Percentiles rank a stretch among this genome's conserved stretches.
phyloP scores from a whole-genome alignment of 1,140 invertebrate species.

The Procambarus virginalis region DNA sequence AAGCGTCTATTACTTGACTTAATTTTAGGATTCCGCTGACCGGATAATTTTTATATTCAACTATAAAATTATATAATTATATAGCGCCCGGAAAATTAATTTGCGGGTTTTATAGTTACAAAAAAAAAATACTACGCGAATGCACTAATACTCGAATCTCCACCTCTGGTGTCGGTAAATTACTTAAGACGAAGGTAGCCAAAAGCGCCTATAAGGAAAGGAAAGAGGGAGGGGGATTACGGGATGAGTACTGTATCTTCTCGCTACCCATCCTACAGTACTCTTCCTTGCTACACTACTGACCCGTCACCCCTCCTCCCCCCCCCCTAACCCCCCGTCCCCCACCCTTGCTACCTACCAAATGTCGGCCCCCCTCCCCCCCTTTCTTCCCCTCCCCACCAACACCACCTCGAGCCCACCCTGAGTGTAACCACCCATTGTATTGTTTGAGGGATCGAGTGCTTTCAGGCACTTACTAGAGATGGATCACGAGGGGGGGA shows the following conservation, averaged over 20 bases:
- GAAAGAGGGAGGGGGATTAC: too few relatives aligned
- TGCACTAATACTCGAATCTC: too few relatives aligned
- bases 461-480: constrained; percentile 47
- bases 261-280: not conserved
- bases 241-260: not conserved
- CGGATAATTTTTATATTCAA: too few relatives aligned
- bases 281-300: not conserved
- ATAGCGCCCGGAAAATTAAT: too few relatives aligned
- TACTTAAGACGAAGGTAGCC: too few relatives aligned
- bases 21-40: too few relatives aligned
- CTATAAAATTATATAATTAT: too few relatives aligned
- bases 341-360: not conserved
- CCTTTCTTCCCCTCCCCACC: not conserved
- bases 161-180: too few relatives aligned
- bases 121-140: too few relatives aligned
- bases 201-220: too few relatives aligned
- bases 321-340: not conserved
- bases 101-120: too few relatives aligned
- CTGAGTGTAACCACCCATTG: constrained; percentile 47
- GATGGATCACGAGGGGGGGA: constrained; percentile 22
- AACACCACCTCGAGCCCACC: not conserved
- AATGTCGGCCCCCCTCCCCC: not conserved
- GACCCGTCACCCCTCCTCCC: not conserved
- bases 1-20: too few relatives aligned
- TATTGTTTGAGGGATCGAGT: constrained; percentile 53